phyloP scores from a whole-genome alignment of 2,113 vertebrate genomes.

The Garra rufa region DNA sequence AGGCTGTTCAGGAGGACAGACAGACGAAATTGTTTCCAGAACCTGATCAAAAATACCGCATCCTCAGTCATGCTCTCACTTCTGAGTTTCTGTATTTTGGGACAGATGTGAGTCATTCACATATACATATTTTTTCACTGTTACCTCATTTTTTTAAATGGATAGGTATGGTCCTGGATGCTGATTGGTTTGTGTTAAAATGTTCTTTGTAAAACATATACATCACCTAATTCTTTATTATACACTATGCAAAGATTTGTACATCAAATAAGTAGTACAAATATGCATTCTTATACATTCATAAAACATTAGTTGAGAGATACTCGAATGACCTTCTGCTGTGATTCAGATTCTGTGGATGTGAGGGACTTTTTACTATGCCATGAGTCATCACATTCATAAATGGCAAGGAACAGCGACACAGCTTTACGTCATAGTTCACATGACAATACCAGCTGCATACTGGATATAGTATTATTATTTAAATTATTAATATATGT shows the following conservation, averaged over 20 bases:
- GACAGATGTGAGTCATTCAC: slow-evolving; percentile 83
- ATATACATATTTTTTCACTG: background rate
- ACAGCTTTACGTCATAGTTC: no score
- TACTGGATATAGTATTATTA: no score
- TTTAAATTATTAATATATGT: no score
- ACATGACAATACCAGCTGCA: no score
- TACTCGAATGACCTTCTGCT: background rate
- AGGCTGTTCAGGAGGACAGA: slow-evolving; percentile 84
- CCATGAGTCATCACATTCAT: no score
- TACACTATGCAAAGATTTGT: no score
- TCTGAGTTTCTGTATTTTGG: slow-evolving; percentile 94
- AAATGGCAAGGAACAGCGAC: no score
- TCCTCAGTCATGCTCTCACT: slow-evolving; percentile 91
- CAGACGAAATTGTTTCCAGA: slow-evolving; percentile 93
- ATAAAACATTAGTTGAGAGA: background rate
- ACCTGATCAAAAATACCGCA: slow-evolving; percentile 84
- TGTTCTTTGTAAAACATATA: background rate
- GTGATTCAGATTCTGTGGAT: background rate
- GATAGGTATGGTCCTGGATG: background rate
- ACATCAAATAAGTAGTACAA: background rate
- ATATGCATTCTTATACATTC: background rate
- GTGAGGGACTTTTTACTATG: background rate
- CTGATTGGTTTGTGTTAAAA: background rate
- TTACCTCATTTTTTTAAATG: background rate
- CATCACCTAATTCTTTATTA: no score